Evolutionary conservation across 2,113 vertebrate species (phyloP).

Genomic region (Notechis scutatus): DNA sequence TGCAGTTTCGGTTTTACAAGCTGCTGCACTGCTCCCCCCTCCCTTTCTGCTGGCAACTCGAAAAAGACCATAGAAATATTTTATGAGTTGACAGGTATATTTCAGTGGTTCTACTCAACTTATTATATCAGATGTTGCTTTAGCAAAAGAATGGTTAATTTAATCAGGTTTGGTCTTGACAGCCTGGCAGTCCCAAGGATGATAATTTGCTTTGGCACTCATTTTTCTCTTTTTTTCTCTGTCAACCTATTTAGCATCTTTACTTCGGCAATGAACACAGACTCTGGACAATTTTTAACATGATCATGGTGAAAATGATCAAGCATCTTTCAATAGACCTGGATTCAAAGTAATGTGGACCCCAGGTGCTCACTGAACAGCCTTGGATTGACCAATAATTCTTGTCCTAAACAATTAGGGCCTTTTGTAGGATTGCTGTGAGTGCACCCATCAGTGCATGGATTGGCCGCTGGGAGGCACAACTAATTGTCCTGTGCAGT

Average conservation of each 20-base stretch:
- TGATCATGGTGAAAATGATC: neutral
- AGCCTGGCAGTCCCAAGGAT: neutral
- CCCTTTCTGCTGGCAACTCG: too few relatives aligned
- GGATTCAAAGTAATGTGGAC: neutral
- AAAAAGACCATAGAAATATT: too few relatives aligned
- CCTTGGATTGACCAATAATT: neutral
- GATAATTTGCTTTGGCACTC: neutral
- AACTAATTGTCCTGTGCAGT: neutral
- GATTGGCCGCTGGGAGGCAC: neutral
- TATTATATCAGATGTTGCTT: constrained; percentile 55
- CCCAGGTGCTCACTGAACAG: neutral
- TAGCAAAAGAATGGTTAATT: neutral
- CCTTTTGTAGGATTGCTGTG: neutral
- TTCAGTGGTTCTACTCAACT: constrained; percentile 55
- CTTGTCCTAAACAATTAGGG: neutral
- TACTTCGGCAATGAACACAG: neutral
- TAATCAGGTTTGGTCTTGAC: neutral
- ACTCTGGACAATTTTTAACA: neutral
- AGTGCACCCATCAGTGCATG: neutral
- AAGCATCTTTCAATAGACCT: neutral
- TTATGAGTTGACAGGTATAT: constrained; percentile 20
- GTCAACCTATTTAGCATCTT: neutral
- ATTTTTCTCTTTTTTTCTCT: neutral
- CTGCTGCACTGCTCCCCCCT: too few relatives aligned
- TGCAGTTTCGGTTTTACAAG: too few relatives aligned